Conservation (phyloP, 2,888 invertebrate species). For the Hybos culiciformis region DNA sequence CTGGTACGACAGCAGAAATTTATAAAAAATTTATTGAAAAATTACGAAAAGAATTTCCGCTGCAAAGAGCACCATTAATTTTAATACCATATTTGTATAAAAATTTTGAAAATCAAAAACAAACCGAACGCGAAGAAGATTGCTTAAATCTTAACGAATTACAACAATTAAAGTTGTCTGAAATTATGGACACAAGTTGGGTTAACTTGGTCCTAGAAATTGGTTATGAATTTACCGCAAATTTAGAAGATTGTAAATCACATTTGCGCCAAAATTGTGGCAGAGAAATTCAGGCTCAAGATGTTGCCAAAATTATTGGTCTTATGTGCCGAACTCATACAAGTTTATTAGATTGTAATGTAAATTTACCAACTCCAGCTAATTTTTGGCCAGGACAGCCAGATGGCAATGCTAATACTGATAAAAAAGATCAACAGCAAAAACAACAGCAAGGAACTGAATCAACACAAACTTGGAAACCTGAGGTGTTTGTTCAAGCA, state of each 20-base stretch:
- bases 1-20: constrained; percentile 57
- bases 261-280: constrained; percentile 69
- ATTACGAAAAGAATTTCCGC: constrained; percentile 75
- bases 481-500: constrained; percentile 86
- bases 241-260: constrained; percentile 76
- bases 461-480: constrained; percentile 65
- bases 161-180: constrained; percentile 21
- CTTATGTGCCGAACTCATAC: constrained; percentile 75
- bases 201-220: constrained; percentile 86
- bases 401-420: constrained; percentile 32
- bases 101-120: constrained; percentile 1
- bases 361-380: constrained; percentile 54
- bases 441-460: too few relatives aligned
- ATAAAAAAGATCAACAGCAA: constrained; percentile 46
- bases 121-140: not conserved
- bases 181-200: constrained; percentile 59
- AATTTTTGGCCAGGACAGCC: constrained; percentile 42
- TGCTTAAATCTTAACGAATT: not conserved
- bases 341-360: constrained; percentile 47
- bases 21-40: constrained; percentile 69
- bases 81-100: constrained; percentile 72
- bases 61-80: constrained; percentile 76
- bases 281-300: constrained; percentile 66
- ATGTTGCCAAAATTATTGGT: constrained; percentile 72
- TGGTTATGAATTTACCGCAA: constrained; percentile 72